Conservation (phyloP, 2,113 vertebrate species). For the Ancistrus triradiatus region DNA sequence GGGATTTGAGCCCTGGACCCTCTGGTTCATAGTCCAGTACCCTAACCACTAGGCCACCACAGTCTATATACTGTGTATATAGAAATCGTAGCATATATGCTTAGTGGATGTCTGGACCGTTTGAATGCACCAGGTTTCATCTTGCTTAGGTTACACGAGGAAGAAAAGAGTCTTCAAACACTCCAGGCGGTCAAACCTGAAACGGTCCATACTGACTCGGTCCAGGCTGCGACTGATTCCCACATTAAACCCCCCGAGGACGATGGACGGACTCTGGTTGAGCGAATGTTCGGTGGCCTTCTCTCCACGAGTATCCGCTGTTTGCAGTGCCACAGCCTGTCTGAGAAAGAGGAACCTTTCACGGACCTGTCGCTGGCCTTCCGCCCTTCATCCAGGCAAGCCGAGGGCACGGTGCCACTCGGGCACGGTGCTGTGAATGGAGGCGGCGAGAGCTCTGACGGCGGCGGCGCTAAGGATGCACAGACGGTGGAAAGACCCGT, state of each 20-base stretch:
- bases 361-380: slow-evolving; percentile 94
- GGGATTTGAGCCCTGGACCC: too few species aligned
- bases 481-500: slow-evolving; percentile 59
- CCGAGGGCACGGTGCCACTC: neutral
- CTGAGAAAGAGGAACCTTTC: slow-evolving; percentile 93
- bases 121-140: too few species aligned
- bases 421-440: slow-evolving; percentile 65
- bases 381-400: slow-evolving; percentile 71
- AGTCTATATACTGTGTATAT: too few species aligned
- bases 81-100: too few species aligned
- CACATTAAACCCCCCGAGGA: slow-evolving; percentile 15
- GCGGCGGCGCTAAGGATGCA: slow-evolving; percentile 31
- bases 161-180: slow-evolving; percentile 83
- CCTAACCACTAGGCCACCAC: too few species aligned
- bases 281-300: slow-evolving; percentile 91
- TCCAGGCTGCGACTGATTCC: slow-evolving; percentile 49
- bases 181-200: slow-evolving; percentile 59
- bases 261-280: slow-evolving; percentile 78
- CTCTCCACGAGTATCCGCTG: slow-evolving; percentile 87
- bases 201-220: slow-evolving; percentile 30
- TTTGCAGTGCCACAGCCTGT: slow-evolving; percentile 85
- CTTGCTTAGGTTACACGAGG: slow-evolving; percentile 85
- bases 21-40: too few species aligned
- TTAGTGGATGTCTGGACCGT: too few species aligned
- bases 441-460: slow-evolving; percentile 59